Percentiles rank a stretch among this genome's conserved stretches.
Evolutionary conservation across 1,140 invertebrate genomes (phyloP).

Genomic region (Drosophila lowei): DNA sequence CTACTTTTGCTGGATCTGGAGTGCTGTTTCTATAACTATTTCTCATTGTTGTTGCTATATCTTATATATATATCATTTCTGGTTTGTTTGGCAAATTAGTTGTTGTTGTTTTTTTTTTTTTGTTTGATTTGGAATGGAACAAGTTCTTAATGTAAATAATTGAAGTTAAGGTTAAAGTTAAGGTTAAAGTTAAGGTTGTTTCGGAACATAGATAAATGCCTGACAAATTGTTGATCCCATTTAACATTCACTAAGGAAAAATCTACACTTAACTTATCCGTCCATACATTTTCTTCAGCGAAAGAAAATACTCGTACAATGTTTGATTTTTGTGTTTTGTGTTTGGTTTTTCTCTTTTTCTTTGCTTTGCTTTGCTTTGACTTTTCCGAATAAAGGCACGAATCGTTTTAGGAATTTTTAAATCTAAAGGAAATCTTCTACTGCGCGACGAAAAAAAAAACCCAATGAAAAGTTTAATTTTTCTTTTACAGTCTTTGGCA

Average conservation of each 20-base stretch:
- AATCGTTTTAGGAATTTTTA: constrained; percentile 51
- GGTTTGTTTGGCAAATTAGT: constrained; percentile 22
- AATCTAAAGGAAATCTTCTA: constrained; percentile 44
- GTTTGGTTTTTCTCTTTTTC: background rate
- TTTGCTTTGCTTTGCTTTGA: constrained; percentile 24
- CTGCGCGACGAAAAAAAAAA: constrained; percentile 1
- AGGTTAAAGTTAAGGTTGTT: constrained; percentile 19
- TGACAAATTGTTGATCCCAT: constrained; percentile 68
- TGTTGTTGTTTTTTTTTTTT: background rate
- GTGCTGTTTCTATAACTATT: constrained; percentile 9
- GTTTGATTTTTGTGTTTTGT: background rate
- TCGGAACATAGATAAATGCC: constrained; percentile 51
- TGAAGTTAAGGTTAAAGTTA: constrained; percentile 2
- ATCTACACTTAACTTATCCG: constrained; percentile 27
- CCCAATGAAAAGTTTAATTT: constrained; percentile 29
- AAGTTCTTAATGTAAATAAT: constrained; percentile 37
- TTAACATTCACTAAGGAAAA: constrained; percentile 41
- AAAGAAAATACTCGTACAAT: too few relatives aligned
- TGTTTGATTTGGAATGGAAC: constrained; percentile 11
- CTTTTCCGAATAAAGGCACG: constrained; percentile 56
- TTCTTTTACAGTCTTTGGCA: constrained; percentile 59
- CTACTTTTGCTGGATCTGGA: constrained; percentile 36
- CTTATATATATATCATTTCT: background rate
- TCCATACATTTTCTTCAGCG: constrained; percentile 4
- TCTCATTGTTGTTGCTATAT: constrained; percentile 2